Evolutionary conservation across 2,113 vertebrate genomes (phyloP).

Genomic region (Passer domesticus): DNA sequence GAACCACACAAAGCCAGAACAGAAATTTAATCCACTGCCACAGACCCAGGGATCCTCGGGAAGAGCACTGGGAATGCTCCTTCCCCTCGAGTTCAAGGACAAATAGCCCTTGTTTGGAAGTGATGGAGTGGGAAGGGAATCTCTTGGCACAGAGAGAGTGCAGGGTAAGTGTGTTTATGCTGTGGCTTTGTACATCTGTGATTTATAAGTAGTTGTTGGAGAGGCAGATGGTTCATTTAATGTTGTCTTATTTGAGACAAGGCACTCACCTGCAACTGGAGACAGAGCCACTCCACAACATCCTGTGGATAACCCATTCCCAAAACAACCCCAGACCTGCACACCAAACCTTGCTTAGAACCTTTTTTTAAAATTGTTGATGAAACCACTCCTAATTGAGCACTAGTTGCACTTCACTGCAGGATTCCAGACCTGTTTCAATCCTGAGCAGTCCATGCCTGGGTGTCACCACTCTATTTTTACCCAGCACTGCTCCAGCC

Average conservation of each 20-base stretch:
- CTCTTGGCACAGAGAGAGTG: accelerated
- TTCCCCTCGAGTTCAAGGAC: not conserved
- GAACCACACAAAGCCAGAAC: not conserved
- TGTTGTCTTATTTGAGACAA: not conserved
- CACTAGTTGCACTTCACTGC: not conserved
- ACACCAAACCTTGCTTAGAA: not conserved
- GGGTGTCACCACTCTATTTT: not conserved
- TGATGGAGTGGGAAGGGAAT: not conserved
- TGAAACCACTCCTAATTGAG: not conserved
- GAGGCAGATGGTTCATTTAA: not conserved
- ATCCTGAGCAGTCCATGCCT: accelerated
- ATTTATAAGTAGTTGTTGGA: accelerated
- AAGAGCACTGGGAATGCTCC: not conserved
- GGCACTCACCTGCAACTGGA: not conserved
- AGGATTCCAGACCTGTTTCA: not conserved
- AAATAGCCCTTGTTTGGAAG: not conserved
- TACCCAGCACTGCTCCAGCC: not conserved
- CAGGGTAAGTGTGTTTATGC: not conserved
- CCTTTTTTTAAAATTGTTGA: accelerated
- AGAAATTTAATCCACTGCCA: not conserved
- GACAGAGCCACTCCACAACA: not conserved
- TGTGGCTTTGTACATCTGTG: not conserved
- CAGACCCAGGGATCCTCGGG: not conserved
- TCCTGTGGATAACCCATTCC: not conserved
- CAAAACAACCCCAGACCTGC: not conserved